Evolutionary conservation across 2,888 invertebrate species (phyloP).

Genomic region (Nymphalis urticae): DNA sequence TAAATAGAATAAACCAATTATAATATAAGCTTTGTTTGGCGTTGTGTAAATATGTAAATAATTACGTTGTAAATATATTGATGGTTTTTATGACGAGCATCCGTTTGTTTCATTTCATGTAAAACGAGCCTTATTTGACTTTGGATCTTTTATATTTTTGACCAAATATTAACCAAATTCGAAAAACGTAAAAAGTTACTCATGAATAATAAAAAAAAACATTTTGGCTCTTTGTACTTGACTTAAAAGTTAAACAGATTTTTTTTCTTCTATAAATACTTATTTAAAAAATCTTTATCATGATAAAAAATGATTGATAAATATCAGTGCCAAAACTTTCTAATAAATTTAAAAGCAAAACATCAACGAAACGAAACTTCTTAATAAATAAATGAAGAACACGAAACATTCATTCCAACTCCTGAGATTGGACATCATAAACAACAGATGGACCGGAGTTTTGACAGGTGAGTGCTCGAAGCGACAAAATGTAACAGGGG

Average conservation of each 20-base stretch:
- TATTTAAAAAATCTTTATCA: no score
- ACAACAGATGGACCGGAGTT: conserved; percentile 36
- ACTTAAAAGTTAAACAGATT: no score
- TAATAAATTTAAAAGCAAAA: neutral
- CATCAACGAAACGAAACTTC: neutral
- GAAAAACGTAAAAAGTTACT: no score
- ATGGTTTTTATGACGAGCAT: conserved; percentile 78
- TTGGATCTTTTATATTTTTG: no score
- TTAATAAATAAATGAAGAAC: conserved; percentile 3
- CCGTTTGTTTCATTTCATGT: conserved; percentile 56
- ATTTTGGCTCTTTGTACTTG: no score
- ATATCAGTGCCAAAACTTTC: neutral
- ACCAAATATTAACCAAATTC: no score
- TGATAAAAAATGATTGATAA: no score
- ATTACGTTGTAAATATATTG: conserved; percentile 79
- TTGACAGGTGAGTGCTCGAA: conserved; percentile 37
- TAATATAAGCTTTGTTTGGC: conserved; percentile 43
- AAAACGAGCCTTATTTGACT: neutral
- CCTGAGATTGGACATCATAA: conserved; percentile 29
- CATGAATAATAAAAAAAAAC: no score
- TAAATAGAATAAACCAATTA: conserved; percentile 58
- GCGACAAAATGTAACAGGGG: conserved; percentile 31
- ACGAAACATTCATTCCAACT: conserved; percentile 18
- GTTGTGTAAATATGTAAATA: conserved; percentile 74
- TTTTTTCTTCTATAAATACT: neutral